A percentile compares a stretch with the other conserved stretches of the same genome.
Evolutionary conservation across 2,888 invertebrate genomes (phyloP).

Genomic region (Lithophane socia): DNA sequence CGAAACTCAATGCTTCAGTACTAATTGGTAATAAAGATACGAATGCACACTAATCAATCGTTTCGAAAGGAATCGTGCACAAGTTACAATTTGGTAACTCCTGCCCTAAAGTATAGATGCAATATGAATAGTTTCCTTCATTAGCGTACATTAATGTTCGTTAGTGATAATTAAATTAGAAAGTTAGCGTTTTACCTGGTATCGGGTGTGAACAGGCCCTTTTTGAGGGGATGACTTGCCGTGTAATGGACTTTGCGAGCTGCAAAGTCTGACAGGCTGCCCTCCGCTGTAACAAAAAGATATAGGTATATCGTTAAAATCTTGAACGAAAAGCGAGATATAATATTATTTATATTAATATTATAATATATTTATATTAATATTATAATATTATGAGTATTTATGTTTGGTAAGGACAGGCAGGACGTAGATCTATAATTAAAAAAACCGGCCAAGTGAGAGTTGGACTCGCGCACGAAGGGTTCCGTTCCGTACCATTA

Average conservation of each 20-base stretch:
- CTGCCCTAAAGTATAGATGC: constrained; percentile 32
- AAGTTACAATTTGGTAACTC: constrained; percentile 43
- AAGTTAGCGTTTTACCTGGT: constrained; percentile 88
- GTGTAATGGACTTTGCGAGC: constrained; percentile 94
- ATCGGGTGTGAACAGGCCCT: constrained; percentile 93
- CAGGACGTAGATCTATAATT: too few relatives aligned
- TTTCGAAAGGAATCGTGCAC: constrained; percentile 54
- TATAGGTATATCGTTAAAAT: constrained; percentile 58
- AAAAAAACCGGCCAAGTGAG: background rate
- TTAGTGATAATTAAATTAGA: constrained; percentile 62
- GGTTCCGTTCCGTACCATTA: too few relatives aligned
- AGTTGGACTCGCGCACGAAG: too few relatives aligned
- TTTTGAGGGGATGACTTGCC: constrained; percentile 92
- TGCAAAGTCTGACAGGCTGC: constrained; percentile 97
- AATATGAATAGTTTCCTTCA: constrained; percentile 27
- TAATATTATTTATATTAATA: too few relatives aligned
- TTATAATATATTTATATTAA: too few relatives aligned
- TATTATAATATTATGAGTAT: too few relatives aligned
- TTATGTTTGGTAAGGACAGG: background rate
- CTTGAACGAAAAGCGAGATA: background rate
- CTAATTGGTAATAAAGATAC: constrained; percentile 49
- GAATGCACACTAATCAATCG: constrained; percentile 43
- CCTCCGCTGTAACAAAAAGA: constrained; percentile 94
- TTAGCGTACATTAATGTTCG: constrained; percentile 39
- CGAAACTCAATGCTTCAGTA: constrained; percentile 39